These are phyloP conservation scores for Diceros bicornis DNA, from an alignment of 2,797 vertebrate species.

Conservation along the genomic window DNA sequence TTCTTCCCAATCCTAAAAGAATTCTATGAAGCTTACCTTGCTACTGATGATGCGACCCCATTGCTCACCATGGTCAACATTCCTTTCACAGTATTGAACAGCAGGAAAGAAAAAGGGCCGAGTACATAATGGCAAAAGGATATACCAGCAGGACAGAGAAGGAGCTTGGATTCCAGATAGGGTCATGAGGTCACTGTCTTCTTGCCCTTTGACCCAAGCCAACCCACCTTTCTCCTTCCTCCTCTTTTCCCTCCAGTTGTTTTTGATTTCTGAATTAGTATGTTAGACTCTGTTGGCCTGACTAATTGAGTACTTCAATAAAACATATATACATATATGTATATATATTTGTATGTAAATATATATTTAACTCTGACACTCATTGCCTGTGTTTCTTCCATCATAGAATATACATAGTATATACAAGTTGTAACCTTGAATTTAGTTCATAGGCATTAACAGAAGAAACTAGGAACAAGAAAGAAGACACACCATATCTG, in stretches of 20 bases:
- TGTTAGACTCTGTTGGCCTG: background rate
- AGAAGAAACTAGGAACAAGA: background rate
- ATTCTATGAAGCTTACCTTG: background rate
- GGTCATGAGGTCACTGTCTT: background rate
- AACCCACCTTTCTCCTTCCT: background rate
- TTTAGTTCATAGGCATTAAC: background rate
- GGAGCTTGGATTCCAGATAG: background rate
- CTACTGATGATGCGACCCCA: background rate
- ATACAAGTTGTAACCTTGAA: background rate
- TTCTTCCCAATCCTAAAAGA: conserved; percentile 36
- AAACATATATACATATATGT: background rate
- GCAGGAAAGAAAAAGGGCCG: background rate
- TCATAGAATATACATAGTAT: too few relatives aligned
- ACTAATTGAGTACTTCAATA: background rate
- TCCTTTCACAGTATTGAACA: conserved; percentile 4
- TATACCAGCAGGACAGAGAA: background rate
- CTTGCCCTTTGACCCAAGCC: background rate
- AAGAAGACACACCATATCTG: background rate
- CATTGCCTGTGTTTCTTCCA: background rate
- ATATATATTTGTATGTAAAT: background rate
- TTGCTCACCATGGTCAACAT: background rate
- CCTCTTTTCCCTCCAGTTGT: background rate
- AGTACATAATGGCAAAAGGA: background rate
- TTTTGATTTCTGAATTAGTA: background rate
- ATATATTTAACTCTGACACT: background rate